Evolutionary conservation across 2,888 invertebrate genomes (phyloP).

Genomic region (Melieria picta): DNA sequence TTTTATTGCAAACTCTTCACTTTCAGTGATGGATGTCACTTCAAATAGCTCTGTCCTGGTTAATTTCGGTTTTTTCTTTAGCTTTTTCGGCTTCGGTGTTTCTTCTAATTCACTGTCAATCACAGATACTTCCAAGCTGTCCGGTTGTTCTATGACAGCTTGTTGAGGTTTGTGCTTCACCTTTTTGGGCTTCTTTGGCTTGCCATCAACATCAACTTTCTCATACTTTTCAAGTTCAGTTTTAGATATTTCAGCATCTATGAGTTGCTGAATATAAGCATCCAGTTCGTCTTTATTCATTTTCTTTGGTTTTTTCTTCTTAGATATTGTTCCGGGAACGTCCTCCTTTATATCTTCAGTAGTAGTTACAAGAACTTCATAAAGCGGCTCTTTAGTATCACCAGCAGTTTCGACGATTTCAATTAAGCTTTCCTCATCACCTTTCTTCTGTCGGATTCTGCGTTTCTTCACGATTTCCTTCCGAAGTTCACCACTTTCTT

Average conservation of each 20-base stretch:
- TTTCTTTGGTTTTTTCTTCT: constrained; percentile 55
- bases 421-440: constrained; percentile 65
- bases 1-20: constrained; percentile 43
- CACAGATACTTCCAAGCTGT: constrained; percentile 51
- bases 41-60: constrained; percentile 39
- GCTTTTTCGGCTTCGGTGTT: constrained; percentile 50
- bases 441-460: constrained; percentile 62
- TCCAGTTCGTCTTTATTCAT: constrained; percentile 62
- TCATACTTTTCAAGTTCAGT: constrained; percentile 66
- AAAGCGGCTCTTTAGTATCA: constrained; percentile 64
- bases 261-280: constrained; percentile 61
- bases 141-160: constrained; percentile 44
- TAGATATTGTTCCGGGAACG: constrained; percentile 36
- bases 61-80: constrained; percentile 34
- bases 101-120: constrained; percentile 47
- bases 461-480: constrained; percentile 57
- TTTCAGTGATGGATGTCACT: constrained; percentile 37
- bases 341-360: constrained; percentile 50
- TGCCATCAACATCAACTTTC: constrained; percentile 61
- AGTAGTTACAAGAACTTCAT: constrained; percentile 65
- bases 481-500: constrained; percentile 50
- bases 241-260: constrained; percentile 63
- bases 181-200: constrained; percentile 57
- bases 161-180: constrained; percentile 45
- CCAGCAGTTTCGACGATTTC: constrained; percentile 62